Evolutionary conservation across 2,797 vertebrate species (phyloP).

Genomic region (Nyctalus aviator): DNA sequence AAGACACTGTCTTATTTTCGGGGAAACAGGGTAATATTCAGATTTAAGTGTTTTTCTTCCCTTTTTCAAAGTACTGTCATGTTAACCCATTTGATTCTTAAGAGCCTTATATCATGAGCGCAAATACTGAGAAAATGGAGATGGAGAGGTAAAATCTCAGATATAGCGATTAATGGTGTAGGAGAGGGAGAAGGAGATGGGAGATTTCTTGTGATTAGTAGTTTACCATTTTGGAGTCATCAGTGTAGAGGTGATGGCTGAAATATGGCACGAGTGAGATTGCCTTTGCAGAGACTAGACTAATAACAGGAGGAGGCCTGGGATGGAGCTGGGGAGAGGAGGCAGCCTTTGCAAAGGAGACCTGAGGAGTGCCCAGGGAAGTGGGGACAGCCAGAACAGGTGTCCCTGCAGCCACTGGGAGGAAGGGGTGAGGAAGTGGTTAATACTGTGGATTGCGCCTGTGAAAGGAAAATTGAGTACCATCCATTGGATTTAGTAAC

Average conservation of each 20-base stretch:
- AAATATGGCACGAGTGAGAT: neutral
- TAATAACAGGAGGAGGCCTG: neutral
- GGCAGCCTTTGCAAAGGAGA: neutral
- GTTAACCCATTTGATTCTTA: conserved; percentile 14
- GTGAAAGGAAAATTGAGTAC: neutral
- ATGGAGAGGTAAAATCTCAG: conserved; percentile 3
- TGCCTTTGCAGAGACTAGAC: neutral
- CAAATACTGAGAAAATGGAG: conserved; percentile 6
- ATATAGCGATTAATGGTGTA: neutral
- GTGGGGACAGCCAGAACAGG: neutral
- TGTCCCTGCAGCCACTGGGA: neutral
- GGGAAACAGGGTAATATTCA: neutral
- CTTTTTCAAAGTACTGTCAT: neutral
- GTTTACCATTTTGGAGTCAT: neutral
- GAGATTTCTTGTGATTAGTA: neutral
- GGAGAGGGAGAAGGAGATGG: neutral
- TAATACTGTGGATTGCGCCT: neutral
- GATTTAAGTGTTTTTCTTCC: neutral
- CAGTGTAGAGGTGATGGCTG: neutral
- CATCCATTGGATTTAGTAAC: neutral
- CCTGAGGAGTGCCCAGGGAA: neutral
- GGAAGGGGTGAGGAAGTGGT: neutral
- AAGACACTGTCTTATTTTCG: too few species aligned
- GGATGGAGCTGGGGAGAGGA: neutral
- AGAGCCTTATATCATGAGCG: neutral